Percentiles rank a stretch among this genome's conserved stretches.
Evolutionary conservation across 92 coral and sea anemone species (phyloP).

Genomic region (Heteractis magnifica): DNA sequence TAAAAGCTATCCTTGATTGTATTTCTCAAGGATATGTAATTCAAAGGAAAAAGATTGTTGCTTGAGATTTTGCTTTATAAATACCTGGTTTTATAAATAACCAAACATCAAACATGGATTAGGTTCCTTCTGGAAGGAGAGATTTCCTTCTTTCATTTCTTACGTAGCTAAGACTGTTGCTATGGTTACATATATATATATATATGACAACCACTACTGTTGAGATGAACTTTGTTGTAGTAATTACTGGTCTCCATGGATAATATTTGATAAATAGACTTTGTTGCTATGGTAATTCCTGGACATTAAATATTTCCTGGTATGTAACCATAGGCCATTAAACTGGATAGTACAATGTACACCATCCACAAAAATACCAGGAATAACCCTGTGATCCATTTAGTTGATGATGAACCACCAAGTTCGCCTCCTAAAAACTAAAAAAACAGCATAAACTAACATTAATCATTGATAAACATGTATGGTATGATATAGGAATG

Average conservation of each 20-base stretch:
- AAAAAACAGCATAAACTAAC: background rate
- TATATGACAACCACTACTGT: too few relatives aligned
- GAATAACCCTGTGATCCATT: conserved; percentile 55
- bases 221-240: too few relatives aligned
- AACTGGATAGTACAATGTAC: conserved; percentile 64
- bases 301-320: conserved; percentile 43
- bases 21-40: background rate
- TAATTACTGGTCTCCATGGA: background rate
- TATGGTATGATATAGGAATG: background rate
- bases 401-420: conserved; percentile 69
- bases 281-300: background rate
- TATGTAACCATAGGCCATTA: conserved; percentile 74
- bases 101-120: background rate
- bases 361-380: conserved; percentile 68
- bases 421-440: conserved; percentile 81
- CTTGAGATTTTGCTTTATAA: background rate
- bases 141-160: background rate
- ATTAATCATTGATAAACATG: too few relatives aligned
- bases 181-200: background rate
- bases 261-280: background rate
- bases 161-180: background rate
- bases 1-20: background rate
- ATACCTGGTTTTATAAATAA: background rate
- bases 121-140: background rate
- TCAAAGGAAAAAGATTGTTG: background rate